phyloP scores from a whole-genome alignment of 1,140 invertebrate genomes.

The Drosophila melanica region DNA sequence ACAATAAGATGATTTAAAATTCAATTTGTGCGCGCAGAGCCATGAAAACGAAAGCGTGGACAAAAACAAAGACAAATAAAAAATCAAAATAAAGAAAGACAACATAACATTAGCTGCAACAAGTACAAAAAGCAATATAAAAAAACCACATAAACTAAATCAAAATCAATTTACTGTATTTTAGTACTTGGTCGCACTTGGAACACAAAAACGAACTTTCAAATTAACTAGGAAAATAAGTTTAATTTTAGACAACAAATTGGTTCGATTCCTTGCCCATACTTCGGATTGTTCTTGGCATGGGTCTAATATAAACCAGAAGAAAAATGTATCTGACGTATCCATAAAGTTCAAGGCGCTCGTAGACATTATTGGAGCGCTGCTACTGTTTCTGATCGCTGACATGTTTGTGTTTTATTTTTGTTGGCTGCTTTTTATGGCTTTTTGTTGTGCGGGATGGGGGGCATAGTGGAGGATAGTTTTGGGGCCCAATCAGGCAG shows the following conservation, averaged over 20 bases:
- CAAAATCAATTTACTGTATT: conserved; percentile 8
- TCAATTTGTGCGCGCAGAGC: conserved; percentile 45
- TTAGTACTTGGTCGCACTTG: conserved; percentile 55
- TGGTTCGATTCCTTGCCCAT: conserved; percentile 36
- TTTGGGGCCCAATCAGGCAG: conserved; percentile 54
- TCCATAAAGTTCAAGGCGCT: conserved; percentile 75
- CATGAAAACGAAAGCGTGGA: conserved; percentile 63
- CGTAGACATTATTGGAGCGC: conserved; percentile 30
- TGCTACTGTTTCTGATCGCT: not conserved
- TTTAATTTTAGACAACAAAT: conserved; percentile 73
- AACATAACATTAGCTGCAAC: not conserved
- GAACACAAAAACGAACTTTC: conserved; percentile 64
- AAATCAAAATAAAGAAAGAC: not conserved
- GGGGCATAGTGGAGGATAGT: not conserved
- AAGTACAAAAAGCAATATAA: conserved; percentile 20
- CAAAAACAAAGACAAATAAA: too few relatives aligned
- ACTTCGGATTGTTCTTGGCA: conserved; percentile 36
- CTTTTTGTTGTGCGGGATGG: conserved; percentile 7
- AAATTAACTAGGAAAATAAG: conserved; percentile 36
- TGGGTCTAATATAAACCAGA: conserved; percentile 37
- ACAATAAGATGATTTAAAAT: conserved; percentile 53
- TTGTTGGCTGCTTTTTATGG: conserved; percentile 69
- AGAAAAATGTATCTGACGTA: conserved; percentile 12
- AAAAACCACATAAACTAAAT: conserved; percentile 36
- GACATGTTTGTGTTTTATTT: conserved; percentile 74